Evolutionary conservation across 2,888 invertebrate species (phyloP), one percentile per base, ranked within the genome.

Genomic region (Brenthis daphne): DNA sequence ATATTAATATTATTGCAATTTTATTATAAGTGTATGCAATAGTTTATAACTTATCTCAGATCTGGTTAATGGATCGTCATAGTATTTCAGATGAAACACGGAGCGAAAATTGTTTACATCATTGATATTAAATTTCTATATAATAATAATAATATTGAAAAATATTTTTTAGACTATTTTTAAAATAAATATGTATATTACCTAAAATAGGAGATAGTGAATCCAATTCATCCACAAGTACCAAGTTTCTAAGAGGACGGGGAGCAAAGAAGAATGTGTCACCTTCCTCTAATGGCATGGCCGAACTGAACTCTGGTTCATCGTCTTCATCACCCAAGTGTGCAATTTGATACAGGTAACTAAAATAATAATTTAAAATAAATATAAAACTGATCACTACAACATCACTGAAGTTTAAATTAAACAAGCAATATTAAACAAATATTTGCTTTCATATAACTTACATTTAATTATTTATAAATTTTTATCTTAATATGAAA

Each of bases 261-360:
- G 99, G 99, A 0, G 98, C 98, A 92, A 99, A 99, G 93, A 99
- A 99, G 91, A 99, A 99, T 0, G 99, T 99, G 83, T 99, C 99
- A 8, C 99, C 99, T 87, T 99, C 99, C 88, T 99, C 99, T 57
- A 99, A 88, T 0, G 99, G 99, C 97, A 99, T 99, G 1, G 98
- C 98, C 16, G 99, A 99, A 86, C 98, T 99, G 85, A 99, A 99
- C 85, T 99, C 99, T 0, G 99, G 97, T 82, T 99, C 99, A 85
- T 99, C 99, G 85, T 99, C 99, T 82, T 99, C 99, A 89, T 99
- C 99, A 54, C 99, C 99, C 78, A 99, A 94, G 90, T 99, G 98
- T n/a, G 99, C 99, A 83, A 99, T 99, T 94, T 99, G 99, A 85
- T 99, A 99, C 20, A 99, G 89, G 83, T 98, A 98, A 86, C 99